These are phyloP conservation scores for Nemoura dubitans DNA, from an alignment of 2,888 invertebrate genomes.

Conservation along the genomic window DNA sequence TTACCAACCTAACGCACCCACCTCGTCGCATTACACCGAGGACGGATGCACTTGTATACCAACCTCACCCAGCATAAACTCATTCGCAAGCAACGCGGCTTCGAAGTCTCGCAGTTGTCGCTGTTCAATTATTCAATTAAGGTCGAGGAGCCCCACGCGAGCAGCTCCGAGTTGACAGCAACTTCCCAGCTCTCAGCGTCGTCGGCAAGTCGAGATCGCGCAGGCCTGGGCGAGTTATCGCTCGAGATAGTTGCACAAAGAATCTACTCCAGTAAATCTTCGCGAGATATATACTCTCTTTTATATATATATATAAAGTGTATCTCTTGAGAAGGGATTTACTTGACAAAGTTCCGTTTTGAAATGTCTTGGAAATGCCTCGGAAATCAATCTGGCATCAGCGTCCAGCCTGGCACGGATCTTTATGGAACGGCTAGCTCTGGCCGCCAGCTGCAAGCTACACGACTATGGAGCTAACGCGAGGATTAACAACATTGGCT, in stretches of 20 bases:
- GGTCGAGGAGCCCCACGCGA: neutral
- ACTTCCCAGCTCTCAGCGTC: neutral
- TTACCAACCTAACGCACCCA: too few species aligned
- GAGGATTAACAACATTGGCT: neutral
- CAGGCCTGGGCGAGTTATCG: neutral
- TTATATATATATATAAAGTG: neutral
- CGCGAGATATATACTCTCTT: too few species aligned
- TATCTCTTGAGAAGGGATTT: neutral
- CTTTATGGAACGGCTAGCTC: too few species aligned
- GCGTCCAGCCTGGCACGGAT: too few species aligned
- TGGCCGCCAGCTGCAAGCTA: too few species aligned
- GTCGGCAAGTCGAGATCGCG: neutral
- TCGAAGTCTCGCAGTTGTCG: too few species aligned
- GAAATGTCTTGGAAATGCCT: neutral
- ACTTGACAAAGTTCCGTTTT: neutral
- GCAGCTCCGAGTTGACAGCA: neutral
- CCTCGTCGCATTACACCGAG: too few species aligned
- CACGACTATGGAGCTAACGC: neutral
- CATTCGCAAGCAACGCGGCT: too few species aligned
- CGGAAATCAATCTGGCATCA: neutral
- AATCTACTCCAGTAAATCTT: neutral
- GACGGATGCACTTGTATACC: too few species aligned
- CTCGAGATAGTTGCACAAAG: neutral
- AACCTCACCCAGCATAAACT: too few species aligned
- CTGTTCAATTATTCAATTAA: neutral